These are phyloP conservation scores for Excalfactoria chinensis DNA, from an alignment of 2,113 vertebrate species.

Conservation along the genomic window DNA sequence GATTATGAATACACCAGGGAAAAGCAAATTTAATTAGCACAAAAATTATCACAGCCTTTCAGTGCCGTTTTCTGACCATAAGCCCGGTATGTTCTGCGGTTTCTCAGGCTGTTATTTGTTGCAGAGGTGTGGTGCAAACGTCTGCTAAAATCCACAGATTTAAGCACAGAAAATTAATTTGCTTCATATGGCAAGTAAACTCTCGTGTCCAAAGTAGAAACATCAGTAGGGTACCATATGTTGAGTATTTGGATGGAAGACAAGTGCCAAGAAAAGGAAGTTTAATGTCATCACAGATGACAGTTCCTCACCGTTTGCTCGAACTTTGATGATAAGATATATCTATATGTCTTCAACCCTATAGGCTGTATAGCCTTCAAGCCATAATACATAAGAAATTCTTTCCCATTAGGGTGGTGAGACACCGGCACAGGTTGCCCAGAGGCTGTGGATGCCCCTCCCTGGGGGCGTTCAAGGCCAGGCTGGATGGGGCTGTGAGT, in stretches of 20 bases:
- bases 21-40: not conserved
- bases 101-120: constrained; percentile 23
- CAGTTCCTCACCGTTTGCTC: not conserved
- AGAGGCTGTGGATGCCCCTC: no score
- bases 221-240: not conserved
- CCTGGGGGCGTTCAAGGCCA: no score
- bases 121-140: not conserved
- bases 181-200: not conserved
- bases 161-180: not conserved
- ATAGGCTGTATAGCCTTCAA: not conserved
- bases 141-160: constrained; percentile 13
- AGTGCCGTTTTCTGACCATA: not conserved
- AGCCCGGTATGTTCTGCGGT: not conserved
- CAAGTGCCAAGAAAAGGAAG: not conserved
- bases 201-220: not conserved
- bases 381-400: not conserved
- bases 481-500: no score
- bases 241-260: not conserved
- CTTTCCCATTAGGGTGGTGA: no score
- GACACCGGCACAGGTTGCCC: no score
- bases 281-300: not conserved
- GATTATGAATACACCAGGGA: not conserved
- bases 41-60: not conserved
- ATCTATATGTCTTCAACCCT: not conserved
- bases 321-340: not conserved